Percentiles rank a stretch among this genome's conserved stretches.
Conservation (phyloP, 2,888 invertebrate species). For the Pristionchus exspectatus region DNA sequence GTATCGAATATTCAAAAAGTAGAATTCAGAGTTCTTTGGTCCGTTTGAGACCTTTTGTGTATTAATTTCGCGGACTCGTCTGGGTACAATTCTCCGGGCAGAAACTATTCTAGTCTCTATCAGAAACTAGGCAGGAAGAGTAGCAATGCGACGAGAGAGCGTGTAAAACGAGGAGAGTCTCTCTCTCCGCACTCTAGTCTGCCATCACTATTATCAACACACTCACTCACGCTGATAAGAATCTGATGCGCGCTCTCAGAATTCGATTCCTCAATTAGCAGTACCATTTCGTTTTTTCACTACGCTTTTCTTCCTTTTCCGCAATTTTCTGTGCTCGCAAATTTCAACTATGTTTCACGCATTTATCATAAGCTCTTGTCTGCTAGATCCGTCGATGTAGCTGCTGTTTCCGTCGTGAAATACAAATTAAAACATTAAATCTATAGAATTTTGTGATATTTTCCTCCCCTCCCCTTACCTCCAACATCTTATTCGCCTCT, state of each 20-base stretch:
- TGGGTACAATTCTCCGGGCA: neutral
- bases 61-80: neutral
- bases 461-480: neutral
- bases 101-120: conserved; percentile 22
- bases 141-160: too few relatives aligned
- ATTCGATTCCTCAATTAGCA: neutral
- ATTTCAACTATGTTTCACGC: neutral
- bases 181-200: conserved; percentile 9
- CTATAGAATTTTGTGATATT: neutral
- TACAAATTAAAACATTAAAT: too few relatives aligned
- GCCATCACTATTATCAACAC: conserved; percentile 12
- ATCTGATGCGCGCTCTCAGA: neutral
- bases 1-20: neutral
- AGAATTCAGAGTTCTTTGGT: neutral
- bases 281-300: neutral
- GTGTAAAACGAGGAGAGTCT: too few relatives aligned
- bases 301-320: neutral
- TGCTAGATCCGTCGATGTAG: neutral
- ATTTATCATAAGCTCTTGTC: too few relatives aligned
- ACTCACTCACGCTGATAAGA: neutral
- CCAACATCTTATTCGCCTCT: conserved; percentile 45
- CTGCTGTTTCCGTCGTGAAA: too few relatives aligned
- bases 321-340: neutral
- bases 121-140: too few relatives aligned
- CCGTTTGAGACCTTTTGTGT: neutral